These are phyloP conservation scores for Gerris buenoi DNA, from an alignment of 1,140 invertebrate species.

Conservation along the genomic window DNA sequence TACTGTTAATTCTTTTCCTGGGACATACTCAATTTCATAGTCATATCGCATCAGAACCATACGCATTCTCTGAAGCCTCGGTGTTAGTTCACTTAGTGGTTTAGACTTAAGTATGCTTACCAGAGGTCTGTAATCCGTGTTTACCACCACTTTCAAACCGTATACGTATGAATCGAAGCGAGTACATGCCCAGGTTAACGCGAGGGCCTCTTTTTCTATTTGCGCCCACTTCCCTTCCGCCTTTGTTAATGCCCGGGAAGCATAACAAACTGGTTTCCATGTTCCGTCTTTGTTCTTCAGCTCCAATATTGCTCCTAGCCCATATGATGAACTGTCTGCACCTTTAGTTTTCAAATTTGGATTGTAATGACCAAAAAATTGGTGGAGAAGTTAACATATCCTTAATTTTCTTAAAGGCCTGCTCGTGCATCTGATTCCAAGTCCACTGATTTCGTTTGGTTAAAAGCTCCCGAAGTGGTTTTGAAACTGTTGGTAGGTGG, in stretches of 20 bases:
- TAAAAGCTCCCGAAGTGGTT: background rate
- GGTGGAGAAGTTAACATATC: background rate
- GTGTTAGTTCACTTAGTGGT: background rate
- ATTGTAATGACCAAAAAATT: background rate
- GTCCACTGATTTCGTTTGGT: background rate
- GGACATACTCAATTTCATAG: background rate
- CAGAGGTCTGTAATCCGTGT: background rate
- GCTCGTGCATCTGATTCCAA: background rate
- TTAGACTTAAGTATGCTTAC: background rate
- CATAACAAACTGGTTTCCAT: background rate
- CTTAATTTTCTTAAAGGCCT: background rate
- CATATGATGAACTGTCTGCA: background rate
- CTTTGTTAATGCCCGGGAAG: background rate
- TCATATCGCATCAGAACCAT: background rate
- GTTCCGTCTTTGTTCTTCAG: background rate
- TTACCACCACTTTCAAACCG: background rate
- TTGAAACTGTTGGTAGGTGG: background rate
- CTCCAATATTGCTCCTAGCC: background rate
- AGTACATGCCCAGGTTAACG: background rate
- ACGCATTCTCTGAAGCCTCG: background rate
- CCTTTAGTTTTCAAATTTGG: background rate
- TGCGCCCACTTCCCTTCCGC: background rate
- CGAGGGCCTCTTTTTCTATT: background rate
- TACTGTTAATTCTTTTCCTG: background rate
- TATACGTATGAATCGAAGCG: background rate